Base-by-base conservation (phyloP, 2,797 vertebrate species). In the Sylvilagus floridanus region DNA sequence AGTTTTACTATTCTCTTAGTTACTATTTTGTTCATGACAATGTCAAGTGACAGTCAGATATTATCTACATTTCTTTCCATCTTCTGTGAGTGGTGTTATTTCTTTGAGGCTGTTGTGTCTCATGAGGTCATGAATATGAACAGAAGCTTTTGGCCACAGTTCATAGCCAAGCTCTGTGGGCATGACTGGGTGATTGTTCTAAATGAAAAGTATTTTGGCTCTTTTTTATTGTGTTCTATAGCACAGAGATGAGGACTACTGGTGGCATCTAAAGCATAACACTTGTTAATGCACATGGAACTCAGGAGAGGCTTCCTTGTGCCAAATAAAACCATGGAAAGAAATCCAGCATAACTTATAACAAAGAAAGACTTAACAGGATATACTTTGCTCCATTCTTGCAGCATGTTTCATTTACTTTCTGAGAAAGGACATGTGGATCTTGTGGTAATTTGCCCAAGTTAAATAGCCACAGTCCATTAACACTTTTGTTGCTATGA, bases 401-500 rank as follows among this genome's bases (percentile, higher is more conserved):
- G 5, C 2, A 32, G 8, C 57, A 22, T 68, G 1, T 68, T 1
- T 86, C 54, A 87, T 82, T 88, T 77, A 83, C 19, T 83, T 90
- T 93, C 32, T 76, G 54, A 82, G 62, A 92, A 91, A 85, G 26
- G 24, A 6, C 62, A 81, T 35, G 19, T 68, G n/a, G 54, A 37
- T 75, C 21, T 50, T 75, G 11, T 77, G 26, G 35, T 78, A 77
- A 88, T 95, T 93, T 95, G 57, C 54, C 14, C 37, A 88, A 79
- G 26, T 47, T 76, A 78, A 93, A 63, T 28, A 7, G 17, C 83
- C 78, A 69, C 0, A 32, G 21, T 32, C 42, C 81, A 63, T 87
- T 93, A 91, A 63, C 52, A 4, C 30, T 57, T 83, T 81, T 93
- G 37, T 72, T 86, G 76, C 86, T 79, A 28, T 47, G 37, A 83